Evolutionary conservation across 2,113 vertebrate species (phyloP), one percentile per base, ranked within the genome.

Genomic region (Myotis brandtii): DNA sequence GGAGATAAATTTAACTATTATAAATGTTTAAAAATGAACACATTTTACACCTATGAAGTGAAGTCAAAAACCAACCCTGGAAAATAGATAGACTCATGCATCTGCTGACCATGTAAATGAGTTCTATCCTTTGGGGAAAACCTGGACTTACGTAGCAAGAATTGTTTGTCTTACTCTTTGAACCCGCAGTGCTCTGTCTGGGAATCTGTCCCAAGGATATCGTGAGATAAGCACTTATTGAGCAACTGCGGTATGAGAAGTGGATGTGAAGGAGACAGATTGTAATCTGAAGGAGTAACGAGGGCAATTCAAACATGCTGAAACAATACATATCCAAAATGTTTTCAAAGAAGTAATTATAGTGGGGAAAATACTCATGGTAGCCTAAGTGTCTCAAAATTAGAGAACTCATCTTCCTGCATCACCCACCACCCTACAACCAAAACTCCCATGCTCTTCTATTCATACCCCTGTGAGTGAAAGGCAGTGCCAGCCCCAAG

Each of bases 401-500:
- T 37, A 18, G 23, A 43, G 34, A 46, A 27, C 12, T 77, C 50
- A 13, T 69, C n/a, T 64, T 46, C 56, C 69, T 77, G 25, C 56
- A 14, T 52, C 77, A 8, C 50, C 43, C 48, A 27, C 40, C 4
- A 3, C 46, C 50, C 70, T 10, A 1, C 13, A 16, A 12, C 25
- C 16, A 46, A 30, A 50, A 30, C 25, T 16, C 32, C n/a, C 10
- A 34, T 18, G 32, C 80, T 72, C 40, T 79, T 52, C 23, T 13
- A 0, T 0, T 0, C 13, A 0, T 6, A 21, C 40, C 30, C n/a
- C 27, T 14, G 23, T 23, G 52, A 72, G 13, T 14, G 34, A 30
- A 12, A 14, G 56, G 80, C 14, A 9, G 1, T 8, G 43, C 13
- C 48, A 32, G 14, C 64, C 62, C 23, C 12, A 0, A 6, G 76